A percentile compares a stretch with the other conserved stretches of the same genome.
Evolutionary conservation across 2,888 invertebrate genomes (phyloP).

Genomic region (Rhamphomyia laevipes): DNA sequence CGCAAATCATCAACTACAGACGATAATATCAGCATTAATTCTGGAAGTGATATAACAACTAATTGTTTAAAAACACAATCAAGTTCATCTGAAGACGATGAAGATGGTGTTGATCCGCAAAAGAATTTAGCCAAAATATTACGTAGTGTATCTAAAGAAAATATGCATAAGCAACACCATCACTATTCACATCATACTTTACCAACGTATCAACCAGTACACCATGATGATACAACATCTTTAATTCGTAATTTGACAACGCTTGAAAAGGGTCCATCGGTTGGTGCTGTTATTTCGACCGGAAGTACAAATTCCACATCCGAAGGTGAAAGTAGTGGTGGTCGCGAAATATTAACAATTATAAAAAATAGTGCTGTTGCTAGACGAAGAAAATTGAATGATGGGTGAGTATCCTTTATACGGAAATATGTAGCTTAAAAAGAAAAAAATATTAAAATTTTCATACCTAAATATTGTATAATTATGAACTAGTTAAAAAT

Average conservation of each 20-base stretch:
- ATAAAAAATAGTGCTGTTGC: constrained; percentile 40
- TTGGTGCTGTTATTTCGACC: constrained; percentile 5
- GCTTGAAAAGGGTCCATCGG: constrained; percentile 20
- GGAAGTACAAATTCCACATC: constrained; percentile 34
- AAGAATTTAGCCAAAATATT: constrained; percentile 30
- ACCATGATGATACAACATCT: constrained; percentile 33
- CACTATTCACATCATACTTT: background rate
- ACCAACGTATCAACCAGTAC: constrained; percentile 2
- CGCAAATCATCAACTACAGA: constrained; percentile 30
- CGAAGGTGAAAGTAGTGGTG: constrained; percentile 41
- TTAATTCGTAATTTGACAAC: constrained; percentile 33
- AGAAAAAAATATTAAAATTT: no score
- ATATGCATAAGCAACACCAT: constrained; percentile 17
- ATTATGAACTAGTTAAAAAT: no score
- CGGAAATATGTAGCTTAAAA: no score
- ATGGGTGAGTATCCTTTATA: constrained; percentile 40
- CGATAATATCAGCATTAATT: constrained; percentile 13
- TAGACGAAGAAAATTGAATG: constrained; percentile 36
- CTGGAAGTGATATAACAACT: constrained; percentile 6
- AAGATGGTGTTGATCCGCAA: constrained; percentile 22
- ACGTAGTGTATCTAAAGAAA: constrained; percentile 30
- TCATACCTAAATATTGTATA: no score
- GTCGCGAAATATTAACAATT: constrained; percentile 39
- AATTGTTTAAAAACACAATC: constrained; percentile 14
- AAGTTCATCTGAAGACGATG: constrained; percentile 11